These are phyloP conservation scores for Cephus spinipes DNA, from an alignment of 2,888 invertebrate species.

Conservation along the genomic window DNA sequence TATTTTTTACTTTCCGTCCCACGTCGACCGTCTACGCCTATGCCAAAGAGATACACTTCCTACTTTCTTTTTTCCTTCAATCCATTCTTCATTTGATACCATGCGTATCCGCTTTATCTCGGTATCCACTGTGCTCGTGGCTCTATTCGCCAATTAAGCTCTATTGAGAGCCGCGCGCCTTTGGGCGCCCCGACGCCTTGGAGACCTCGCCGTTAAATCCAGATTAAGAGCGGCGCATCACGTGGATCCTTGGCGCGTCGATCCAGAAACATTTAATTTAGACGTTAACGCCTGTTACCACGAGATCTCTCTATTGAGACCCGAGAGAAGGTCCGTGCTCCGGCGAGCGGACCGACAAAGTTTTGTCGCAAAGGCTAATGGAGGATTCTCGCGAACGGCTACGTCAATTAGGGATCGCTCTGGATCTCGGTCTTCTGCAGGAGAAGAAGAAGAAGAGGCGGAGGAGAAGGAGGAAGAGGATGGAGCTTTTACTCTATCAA, in stretches of 20 bases:
- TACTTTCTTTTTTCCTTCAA: not conserved
- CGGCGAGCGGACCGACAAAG: conserved; percentile 24
- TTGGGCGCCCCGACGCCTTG: conserved; percentile 37
- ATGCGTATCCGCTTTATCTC: conserved; percentile 1
- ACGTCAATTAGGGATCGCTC: not conserved
- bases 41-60: not conserved
- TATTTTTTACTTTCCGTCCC: not conserved
- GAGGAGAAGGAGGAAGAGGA: not conserved
- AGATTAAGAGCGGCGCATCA: conserved; percentile 54
- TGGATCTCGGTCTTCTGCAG: not conserved
- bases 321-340: conserved; percentile 23
- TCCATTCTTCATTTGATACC: not conserved
- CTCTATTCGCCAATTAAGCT: conserved; percentile 56
- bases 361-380: conserved; percentile 1
- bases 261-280: conserved; percentile 61
- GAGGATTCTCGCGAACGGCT: not conserved
- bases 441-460: not conserved
- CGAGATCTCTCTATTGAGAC: conserved; percentile 46
- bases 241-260: conserved; percentile 52
- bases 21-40: not conserved
- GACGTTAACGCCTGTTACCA: conserved; percentile 52
- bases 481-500: not conserved
- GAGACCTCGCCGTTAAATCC: conserved; percentile 52
- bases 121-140: not conserved
- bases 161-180: conserved; percentile 40